phyloP scores from a whole-genome alignment of 2,113 vertebrate genomes.

The Calyptomena viridis region DNA sequence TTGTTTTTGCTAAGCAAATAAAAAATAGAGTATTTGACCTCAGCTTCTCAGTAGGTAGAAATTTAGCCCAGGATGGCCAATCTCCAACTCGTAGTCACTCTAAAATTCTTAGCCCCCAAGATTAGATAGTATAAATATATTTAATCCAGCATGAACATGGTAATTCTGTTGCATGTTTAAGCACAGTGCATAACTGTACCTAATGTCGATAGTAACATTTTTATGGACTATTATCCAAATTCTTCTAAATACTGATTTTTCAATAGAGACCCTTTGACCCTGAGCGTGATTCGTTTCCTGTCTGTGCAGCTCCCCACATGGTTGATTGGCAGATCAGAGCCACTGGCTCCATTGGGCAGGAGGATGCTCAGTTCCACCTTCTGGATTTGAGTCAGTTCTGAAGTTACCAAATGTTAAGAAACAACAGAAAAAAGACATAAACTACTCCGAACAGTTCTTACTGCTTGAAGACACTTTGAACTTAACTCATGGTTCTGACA shows the following conservation, averaged over 20 bases:
- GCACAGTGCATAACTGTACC: not conserved
- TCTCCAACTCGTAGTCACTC: not conserved
- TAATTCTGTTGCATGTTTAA: not conserved
- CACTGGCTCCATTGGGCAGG: not conserved
- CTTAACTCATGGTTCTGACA: not conserved
- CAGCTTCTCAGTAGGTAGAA: not conserved
- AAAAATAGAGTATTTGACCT: not conserved
- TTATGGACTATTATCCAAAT: not conserved
- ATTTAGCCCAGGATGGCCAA: not conserved
- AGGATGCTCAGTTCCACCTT: not conserved
- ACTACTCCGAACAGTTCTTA: not conserved
- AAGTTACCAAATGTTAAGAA: not conserved
- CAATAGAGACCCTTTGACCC: not conserved
- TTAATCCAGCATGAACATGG: not conserved
- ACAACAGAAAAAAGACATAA: not conserved
- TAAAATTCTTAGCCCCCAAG: not conserved
- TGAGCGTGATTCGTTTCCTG: not conserved
- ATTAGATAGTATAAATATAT: not conserved
- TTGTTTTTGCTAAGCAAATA: not conserved
- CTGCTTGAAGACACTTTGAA: not conserved
- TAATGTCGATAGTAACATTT: not conserved
- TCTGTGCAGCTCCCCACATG: not conserved
- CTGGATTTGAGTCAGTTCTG: not conserved
- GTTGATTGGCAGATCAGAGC: not conserved
- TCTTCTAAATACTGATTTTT: not conserved